phyloP scores from a whole-genome alignment of 2,797 vertebrate species.

The Chlorospingus semifuscus region DNA sequence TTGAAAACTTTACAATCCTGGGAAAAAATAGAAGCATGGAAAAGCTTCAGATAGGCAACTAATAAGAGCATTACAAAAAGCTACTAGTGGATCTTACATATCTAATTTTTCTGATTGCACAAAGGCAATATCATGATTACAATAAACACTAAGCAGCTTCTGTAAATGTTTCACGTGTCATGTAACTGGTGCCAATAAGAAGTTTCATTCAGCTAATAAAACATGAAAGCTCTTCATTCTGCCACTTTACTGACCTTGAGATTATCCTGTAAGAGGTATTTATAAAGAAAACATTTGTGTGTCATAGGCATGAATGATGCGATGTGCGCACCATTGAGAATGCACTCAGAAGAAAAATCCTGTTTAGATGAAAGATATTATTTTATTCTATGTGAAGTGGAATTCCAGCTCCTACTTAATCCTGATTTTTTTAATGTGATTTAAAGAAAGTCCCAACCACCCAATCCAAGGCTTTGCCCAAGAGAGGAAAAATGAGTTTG shows the following conservation, averaged over 20 bases:
- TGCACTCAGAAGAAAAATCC: background rate
- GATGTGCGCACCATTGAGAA: background rate
- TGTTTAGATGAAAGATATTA: background rate
- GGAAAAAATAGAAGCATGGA: background rate
- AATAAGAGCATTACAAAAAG: background rate
- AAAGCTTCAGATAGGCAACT: background rate
- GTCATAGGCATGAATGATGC: background rate
- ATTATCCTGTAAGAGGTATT: background rate
- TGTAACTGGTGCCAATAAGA: background rate
- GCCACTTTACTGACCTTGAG: slow-evolving; percentile 13
- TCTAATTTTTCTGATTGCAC: background rate
- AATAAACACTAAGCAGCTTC: background rate
- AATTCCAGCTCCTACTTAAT: background rate
- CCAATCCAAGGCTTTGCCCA: background rate
- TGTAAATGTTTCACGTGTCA: background rate
- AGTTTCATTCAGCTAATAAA: slow-evolving; percentile 5
- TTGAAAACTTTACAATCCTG: background rate
- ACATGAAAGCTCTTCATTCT: background rate
- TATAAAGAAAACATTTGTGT: background rate
- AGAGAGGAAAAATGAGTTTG: background rate
- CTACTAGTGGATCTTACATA: background rate
- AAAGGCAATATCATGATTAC: background rate
- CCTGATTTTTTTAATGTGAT: background rate
- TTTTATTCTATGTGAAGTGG: background rate
- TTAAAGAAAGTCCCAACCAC: background rate